Evolutionary conservation across 2,888 invertebrate species (phyloP), one percentile per base, ranked within the genome.

Genomic region (Platycheirus albimanus): DNA sequence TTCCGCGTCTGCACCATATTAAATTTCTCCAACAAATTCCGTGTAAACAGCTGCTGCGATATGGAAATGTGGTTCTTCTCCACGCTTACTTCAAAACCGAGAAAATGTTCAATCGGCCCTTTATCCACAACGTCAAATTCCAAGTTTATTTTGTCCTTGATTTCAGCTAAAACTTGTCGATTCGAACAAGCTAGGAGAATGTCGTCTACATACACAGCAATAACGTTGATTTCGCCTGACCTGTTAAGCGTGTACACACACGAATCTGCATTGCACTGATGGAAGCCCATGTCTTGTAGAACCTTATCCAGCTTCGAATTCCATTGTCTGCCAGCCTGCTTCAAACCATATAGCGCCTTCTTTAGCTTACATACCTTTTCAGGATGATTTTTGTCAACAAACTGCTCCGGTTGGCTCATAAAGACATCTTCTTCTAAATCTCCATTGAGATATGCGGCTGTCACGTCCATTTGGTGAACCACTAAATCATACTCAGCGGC

Each of bases 151-250:
- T 43, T 6, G 15, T 10, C 8, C 36, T 83, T 83, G 28, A 70
- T 71, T 19, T 11, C 10, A 8, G 15, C 8, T 38, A 81, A 43
- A 4, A 13, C n/a, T 30, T 41, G 24, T 10, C 45, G 13, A 71
- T 78, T 30, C 11, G 84, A 75, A 17, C 76, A 56, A 0, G 80
- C 67, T 13, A 45, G 7, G 7, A 52, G 45, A 49, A 77, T 58
- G 13, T 83, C 84, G 20, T 84, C 70, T 7, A 84, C 78, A 10
- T 76, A 79, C 0, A 79, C 63, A 1, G 51, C 78, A 3, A 75
- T 51, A 1, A 78, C 61, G 10, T 66, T 74, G 11, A 45, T 38
- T 8, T 66, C 49, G 3, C 3, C 11, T 3, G n/a, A 8, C 4
- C 6, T 33, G 0, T 45, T 66, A n/a, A n/a, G n/a, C n/a, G 11